Base-by-base conservation (phyloP, 2,113 vertebrate genomes). In the Sprattus sprattus region DNA sequence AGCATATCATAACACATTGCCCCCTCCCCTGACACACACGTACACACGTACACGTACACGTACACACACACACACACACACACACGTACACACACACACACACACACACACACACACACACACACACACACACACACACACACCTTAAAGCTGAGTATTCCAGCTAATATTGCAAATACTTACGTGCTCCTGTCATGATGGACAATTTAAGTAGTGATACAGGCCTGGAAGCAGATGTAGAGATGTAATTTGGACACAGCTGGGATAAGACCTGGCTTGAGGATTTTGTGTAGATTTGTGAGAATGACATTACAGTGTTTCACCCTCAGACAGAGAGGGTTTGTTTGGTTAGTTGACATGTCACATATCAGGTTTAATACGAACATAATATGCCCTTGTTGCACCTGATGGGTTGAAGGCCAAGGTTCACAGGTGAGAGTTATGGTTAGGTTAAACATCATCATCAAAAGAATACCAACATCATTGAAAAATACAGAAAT, bases 1-100 rank as follows among this genome's bases (percentile, higher is more conserved):
- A 46, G 52, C 83, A 18, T 81, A 86, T 57, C 84, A 71, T 47
- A 85, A 71, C 83, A 45, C 81, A 49, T 89, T 86, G 71, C 52
- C 83, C 52, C 28, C 28, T 82, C 75, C 54, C 57, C 11, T 82
- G 32, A 25, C 81, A 25, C 71, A 25, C 25, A 71, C 85, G 84
- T 60, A 45, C 46, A 64, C 84, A 75, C 28, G 39, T 28, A 32
- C 67, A 9, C 25, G 39, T 28, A 39, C 52, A 32, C 25, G 15
- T 9, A 75, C 28, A 3, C 25, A 10, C 28, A 75, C 25, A 15
- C 67, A 75, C n/a, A 2, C n/a, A 2, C 64, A 67, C 64, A 11
- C 64, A 28, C 64, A 28, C 64, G 28, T n/a, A 67, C 64, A 64
- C 60, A 64, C 60, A 64, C 60, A n/a, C 60, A 64, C 60, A 64